A percentile compares a stretch with the other conserved stretches of the same genome.
Evolutionary conservation across 1,140 invertebrate genomes (phyloP).

Genomic region (Megathymus violae): DNA sequence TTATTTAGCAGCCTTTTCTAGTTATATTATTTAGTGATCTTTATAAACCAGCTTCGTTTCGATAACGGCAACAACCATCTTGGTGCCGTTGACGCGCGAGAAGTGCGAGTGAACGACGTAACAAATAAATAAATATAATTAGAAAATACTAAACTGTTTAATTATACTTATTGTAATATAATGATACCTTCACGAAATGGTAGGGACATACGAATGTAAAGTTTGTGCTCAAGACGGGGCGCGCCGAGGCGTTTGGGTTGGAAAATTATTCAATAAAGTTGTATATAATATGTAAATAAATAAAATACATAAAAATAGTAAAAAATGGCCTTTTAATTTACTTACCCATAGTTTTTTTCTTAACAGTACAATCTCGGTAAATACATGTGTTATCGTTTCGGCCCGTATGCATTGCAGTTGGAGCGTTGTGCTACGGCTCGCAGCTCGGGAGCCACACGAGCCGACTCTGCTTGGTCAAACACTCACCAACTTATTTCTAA

Average conservation of each 20-base stretch:
- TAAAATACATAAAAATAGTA: conserved; percentile 75
- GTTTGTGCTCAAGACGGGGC: conserved; percentile 66
- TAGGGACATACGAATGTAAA: conserved; percentile 44
- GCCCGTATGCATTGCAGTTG: too few species aligned
- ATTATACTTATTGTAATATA: conserved; percentile 52
- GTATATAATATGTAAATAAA: conserved; percentile 82
- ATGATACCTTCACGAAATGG: conserved; percentile 57
- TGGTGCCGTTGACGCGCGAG: too few species aligned
- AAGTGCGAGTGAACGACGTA: too few species aligned
- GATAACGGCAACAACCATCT: too few species aligned
- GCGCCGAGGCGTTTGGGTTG: conserved; percentile 47
- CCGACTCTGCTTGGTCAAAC: too few species aligned
- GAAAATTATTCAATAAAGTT: conserved; percentile 59
- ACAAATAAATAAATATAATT: conserved; percentile 20
- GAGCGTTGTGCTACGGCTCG: too few species aligned
- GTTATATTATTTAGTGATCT: neutral
- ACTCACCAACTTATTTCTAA: too few species aligned
- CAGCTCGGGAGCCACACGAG: too few species aligned
- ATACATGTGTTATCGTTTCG: too few species aligned
- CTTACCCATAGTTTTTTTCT: too few species aligned
- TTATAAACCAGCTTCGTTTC: neutral
- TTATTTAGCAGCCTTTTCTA: conserved; percentile 6
- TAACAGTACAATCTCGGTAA: too few species aligned
- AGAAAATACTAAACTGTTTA: conserved; percentile 20
- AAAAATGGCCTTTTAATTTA: conserved; percentile 44